Evolutionary conservation across 2,888 invertebrate species (phyloP).

Genomic region (Papilio demoleus): DNA sequence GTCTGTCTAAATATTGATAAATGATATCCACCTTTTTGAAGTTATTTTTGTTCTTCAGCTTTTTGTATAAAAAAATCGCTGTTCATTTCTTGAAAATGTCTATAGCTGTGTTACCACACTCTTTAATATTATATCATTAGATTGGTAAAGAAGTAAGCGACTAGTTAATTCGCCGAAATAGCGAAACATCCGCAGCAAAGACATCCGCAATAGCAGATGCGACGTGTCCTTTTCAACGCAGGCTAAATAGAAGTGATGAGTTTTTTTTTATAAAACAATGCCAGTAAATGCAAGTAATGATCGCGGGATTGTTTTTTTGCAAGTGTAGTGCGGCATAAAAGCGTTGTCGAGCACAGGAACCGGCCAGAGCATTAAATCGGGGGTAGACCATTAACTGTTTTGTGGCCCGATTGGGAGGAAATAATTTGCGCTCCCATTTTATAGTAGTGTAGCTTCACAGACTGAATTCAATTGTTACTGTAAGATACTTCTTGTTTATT

Average conservation of each 20-base stretch:
- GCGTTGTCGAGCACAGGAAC: constrained; percentile 4
- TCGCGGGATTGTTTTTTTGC: neutral
- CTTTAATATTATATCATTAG: too few relatives aligned
- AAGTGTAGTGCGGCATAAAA: constrained; percentile 10
- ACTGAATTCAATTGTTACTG: neutral
- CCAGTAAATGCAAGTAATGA: neutral
- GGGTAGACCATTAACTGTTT: constrained; percentile 27
- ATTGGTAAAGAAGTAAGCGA: too few relatives aligned
- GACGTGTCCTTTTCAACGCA: too few relatives aligned
- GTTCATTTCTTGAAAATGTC: too few relatives aligned
- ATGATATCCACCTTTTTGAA: too few relatives aligned
- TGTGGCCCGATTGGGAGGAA: constrained; percentile 31
- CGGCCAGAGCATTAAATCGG: constrained; percentile 27
- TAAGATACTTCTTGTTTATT: neutral
- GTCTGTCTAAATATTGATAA: too few relatives aligned
- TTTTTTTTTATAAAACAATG: neutral
- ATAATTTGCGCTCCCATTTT: constrained; percentile 32
- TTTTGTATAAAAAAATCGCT: too few relatives aligned
- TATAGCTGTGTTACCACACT: too few relatives aligned
- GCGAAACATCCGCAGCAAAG: too few relatives aligned
- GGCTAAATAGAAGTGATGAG: neutral
- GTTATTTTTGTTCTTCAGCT: too few relatives aligned
- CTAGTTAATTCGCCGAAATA: too few relatives aligned
- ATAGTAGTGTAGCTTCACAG: neutral
- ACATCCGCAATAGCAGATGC: too few relatives aligned